A percentile compares a stretch with the other conserved stretches of the same genome.
These are phyloP conservation scores for Ecdyonurus torrentis DNA, from an alignment of 2,888 invertebrate species.

Conservation along the genomic window DNA sequence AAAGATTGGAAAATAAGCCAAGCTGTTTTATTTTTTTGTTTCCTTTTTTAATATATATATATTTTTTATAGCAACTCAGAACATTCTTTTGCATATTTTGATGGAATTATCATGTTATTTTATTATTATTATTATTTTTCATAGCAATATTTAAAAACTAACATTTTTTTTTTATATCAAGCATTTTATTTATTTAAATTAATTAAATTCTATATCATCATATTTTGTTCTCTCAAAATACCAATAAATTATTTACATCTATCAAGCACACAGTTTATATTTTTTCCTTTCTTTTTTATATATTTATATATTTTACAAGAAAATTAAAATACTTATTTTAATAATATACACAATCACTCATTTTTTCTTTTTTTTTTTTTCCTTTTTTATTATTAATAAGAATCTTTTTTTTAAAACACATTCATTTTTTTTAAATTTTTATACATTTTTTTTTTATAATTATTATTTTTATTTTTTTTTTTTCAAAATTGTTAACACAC, in stretches of 20 bases:
- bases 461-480: neutral
- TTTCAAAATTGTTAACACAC: neutral
- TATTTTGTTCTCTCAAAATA: conserved; percentile 10
- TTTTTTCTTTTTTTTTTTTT: neutral
- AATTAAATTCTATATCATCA: too few relatives aligned
- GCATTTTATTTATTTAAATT: too few relatives aligned
- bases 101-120: too few relatives aligned
- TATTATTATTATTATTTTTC: too few relatives aligned
- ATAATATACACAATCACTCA: neutral
- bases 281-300: too few relatives aligned
- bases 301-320: neutral
- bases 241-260: conserved; percentile 10
- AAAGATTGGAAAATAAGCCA: too few relatives aligned
- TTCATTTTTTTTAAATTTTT: neutral
- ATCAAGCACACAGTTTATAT: neutral
- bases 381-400: neutral
- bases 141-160: too few relatives aligned
- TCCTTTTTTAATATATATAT: too few relatives aligned
- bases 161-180: too few relatives aligned
- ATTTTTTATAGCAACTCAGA: too few relatives aligned
- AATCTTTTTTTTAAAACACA: neutral
- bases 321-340: neutral
- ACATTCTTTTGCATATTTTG: too few relatives aligned
- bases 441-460: neutral
- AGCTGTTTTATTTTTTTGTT: too few relatives aligned